Evolutionary conservation across 2,888 invertebrate species (phyloP), one percentile per base, ranked within the genome.

Genomic region (Andricus quercusramuli): DNA sequence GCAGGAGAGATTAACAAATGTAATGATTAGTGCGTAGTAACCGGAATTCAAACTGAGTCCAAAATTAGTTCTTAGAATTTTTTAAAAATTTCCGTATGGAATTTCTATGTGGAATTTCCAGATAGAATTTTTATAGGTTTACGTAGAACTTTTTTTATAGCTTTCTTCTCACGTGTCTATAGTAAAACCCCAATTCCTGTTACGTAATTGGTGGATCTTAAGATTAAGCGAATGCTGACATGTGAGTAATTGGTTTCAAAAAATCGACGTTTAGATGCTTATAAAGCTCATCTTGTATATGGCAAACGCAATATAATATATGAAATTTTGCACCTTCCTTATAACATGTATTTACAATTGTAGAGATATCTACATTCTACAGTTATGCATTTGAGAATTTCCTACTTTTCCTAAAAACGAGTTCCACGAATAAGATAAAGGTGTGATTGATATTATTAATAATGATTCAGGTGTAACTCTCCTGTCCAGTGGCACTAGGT

Each of bases 391-490:
- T 32, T 32, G 66, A 32, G 11, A 37, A 66, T 66, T 37, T 66
- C n/a, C 37, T 37, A 66, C 3, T 66, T 66, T 66, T 66, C 66
- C 9, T 70, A 22, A 20, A 47, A 47, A 2, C 29, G 17, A 3
- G 15, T 47, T 70, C 47, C 15, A 17, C 9, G 3, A 68, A 25
- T 47, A 47, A 3, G 4, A 44, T 68, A 44, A 17, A 22, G 5
- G 25, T 68, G 25, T 44, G 17, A 25, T 68, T 44, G 17, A 25
- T 68, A 68, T 25, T 68, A 68, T 68, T 68, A n/a, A n/a, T n/a
- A n/a, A n/a, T n/a, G 68, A 68, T 68, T 68, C 22, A 47, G 22
- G 47, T 68, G 47, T 68, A 47, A 70, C 70, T 70, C 29, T 51
- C 70, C 51, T 70, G 29, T 51, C 51, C 70, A 70, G 25, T 70